These are phyloP conservation scores for Stichopus chloronotus DNA, from an alignment of 35 echinoderm and acorn worm genomes.

Conservation along the genomic window DNA sequence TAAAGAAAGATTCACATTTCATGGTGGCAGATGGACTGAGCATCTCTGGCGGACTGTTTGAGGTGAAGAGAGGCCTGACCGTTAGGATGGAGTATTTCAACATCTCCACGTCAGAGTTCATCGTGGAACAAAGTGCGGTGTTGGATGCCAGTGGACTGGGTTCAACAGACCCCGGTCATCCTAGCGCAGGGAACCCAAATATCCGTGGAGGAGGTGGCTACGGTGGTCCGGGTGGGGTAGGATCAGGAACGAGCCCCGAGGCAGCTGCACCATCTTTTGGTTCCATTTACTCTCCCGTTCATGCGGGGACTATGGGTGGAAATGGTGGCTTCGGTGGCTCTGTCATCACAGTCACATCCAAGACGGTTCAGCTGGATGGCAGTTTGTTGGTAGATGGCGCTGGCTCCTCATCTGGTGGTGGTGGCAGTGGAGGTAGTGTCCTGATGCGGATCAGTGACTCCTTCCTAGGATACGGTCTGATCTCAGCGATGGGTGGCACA, in stretches of 20 bases:
- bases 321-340: conserved; percentile 70
- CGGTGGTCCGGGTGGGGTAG: conserved; percentile 83
- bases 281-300: conserved; percentile 69
- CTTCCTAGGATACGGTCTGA: conserved; percentile 59
- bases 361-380: conserved; percentile 74
- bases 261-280: conserved; percentile 78
- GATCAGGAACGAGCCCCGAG: neutral
- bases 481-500: conserved; percentile 72
- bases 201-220: conserved; percentile 74
- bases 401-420: conserved; percentile 44
- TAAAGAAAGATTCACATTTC: conserved; percentile 68
- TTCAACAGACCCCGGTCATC: conserved; percentile 30
- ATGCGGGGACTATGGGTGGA: conserved; percentile 66
- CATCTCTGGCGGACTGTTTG: conserved; percentile 67
- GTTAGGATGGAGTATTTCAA: conserved; percentile 69
- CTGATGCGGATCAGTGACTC: conserved; percentile 49
- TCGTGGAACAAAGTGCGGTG: conserved; percentile 72
- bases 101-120: conserved; percentile 52
- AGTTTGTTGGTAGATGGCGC: conserved; percentile 65
- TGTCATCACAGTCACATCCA: conserved; percentile 48
- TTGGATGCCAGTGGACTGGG: conserved; percentile 74
- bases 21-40: conserved; percentile 42
- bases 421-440: conserved; percentile 85
- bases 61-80: conserved; percentile 72
- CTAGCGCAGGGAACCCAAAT: conserved; percentile 39